These are phyloP conservation scores for Otocyon megalotis DNA, from an alignment of 2,113 vertebrate species.

Conservation along the genomic window DNA sequence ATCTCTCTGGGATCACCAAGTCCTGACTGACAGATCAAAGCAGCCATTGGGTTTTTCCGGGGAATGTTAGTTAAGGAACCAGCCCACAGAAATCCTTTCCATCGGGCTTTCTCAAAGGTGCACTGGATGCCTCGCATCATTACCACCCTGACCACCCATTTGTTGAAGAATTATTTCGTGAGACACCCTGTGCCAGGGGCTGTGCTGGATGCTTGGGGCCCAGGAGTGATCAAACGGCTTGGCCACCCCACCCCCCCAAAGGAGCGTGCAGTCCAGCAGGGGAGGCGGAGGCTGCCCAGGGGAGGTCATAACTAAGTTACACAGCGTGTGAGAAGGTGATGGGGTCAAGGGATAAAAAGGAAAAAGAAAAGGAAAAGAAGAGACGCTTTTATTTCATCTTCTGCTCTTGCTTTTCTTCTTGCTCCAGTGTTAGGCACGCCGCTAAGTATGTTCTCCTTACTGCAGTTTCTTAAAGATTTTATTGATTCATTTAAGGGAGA, in stretches of 20 bases:
- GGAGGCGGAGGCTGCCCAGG: fast-evolving
- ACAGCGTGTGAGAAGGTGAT: not conserved
- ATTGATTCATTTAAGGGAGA: no score
- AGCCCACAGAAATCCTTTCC: not conserved
- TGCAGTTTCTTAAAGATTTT: not conserved
- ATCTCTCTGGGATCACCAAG: not conserved
- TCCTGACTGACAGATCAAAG: not conserved
- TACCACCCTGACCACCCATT: not conserved
- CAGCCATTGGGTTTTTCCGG: not conserved
- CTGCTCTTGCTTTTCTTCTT: not conserved
- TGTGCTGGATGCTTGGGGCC: not conserved
- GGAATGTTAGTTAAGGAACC: not conserved
- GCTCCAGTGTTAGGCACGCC: not conserved
- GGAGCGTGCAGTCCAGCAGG: not conserved
- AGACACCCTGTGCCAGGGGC: no score
- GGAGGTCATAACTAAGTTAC: not conserved
- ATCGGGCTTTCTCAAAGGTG: not conserved
- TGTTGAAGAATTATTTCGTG: not conserved
- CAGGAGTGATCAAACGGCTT: not conserved
- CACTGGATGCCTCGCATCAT: not conserved
- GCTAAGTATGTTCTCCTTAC: not conserved
- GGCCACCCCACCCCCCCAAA: no score
- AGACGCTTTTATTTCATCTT: not conserved
- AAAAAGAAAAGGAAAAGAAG: not conserved
- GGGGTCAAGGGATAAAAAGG: not conserved